Percentiles rank a stretch among this genome's conserved stretches.
Conservation (phyloP, 2,113 vertebrate genomes). For the Aleadryas rufinucha region DNA sequence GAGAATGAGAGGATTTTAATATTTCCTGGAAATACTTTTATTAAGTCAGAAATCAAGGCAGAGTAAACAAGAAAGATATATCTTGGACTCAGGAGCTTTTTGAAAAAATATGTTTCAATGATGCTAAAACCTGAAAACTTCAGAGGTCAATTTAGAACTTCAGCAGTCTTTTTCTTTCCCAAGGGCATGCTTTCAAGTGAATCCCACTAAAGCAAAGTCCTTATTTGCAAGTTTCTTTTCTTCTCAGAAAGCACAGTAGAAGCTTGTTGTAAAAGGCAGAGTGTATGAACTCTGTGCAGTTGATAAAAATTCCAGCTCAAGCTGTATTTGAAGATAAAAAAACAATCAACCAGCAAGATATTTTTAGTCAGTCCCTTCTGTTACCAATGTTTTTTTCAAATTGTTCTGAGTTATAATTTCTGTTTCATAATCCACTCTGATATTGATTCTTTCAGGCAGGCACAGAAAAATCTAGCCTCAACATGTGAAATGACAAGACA, state of each 20-base stretch:
- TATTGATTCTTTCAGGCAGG: neutral
- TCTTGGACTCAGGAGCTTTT: neutral
- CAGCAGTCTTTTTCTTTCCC: neutral
- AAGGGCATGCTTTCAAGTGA: conserved; percentile 17
- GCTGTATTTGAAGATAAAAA: neutral
- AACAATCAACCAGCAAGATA: neutral
- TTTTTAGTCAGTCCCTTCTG: neutral
- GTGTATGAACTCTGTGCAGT: neutral
- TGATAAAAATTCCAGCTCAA: conserved; percentile 6
- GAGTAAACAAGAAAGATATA: neutral
- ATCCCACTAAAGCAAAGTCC: neutral
- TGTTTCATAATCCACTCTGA: neutral
- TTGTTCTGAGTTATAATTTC: neutral
- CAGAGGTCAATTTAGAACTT: neutral
- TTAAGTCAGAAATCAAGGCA: neutral
- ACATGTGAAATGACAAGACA: neutral
- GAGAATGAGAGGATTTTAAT: neutral
- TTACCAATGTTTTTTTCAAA: neutral
- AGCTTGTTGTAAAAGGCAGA: neutral
- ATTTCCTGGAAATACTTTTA: neutral
- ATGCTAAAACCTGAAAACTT: neutral
- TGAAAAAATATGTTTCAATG: neutral
- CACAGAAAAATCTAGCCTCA: neutral
- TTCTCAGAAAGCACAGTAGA: conserved; percentile 15
- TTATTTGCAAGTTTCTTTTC: conserved; percentile 3